phyloP scores from a whole-genome alignment of 1,140 invertebrate genomes.

The Trichonephila clavipes region DNA sequence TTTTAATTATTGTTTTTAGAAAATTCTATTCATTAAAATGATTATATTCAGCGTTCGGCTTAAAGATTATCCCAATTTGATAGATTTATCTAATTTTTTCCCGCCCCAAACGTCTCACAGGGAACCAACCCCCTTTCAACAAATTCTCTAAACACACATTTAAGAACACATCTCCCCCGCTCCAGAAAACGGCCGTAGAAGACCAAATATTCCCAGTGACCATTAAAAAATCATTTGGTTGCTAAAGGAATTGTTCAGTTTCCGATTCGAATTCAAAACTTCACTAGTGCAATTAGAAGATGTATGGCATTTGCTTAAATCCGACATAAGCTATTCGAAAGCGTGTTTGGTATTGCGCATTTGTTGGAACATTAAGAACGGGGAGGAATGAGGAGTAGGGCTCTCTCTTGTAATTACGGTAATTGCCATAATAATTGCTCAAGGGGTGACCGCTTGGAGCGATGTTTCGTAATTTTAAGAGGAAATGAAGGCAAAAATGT shows the following conservation, averaged over 20 bases:
- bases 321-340: conserved; percentile 21
- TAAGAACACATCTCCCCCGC: neutral
- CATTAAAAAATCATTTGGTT: conserved; percentile 3
- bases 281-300: conserved; percentile 13
- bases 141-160: neutral
- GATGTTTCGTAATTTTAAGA: conserved; percentile 31
- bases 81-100: neutral
- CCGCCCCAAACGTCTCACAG: neutral
- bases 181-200: neutral
- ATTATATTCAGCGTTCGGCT: too few species aligned
- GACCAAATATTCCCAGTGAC: neutral
- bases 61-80: neutral
- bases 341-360: conserved; percentile 2
- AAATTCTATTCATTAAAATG: too few species aligned
- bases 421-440: conserved; percentile 28
- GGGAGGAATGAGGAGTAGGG: neutral
- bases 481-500: conserved; percentile 1
- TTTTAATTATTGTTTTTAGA: too few species aligned
- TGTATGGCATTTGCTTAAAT: conserved; percentile 22
- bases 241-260: neutral
- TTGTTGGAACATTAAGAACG: neutral
- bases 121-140: neutral
- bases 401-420: neutral
- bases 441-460: conserved; percentile 19
- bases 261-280: conserved; percentile 14